Evolutionary conservation across 2,888 invertebrate genomes (phyloP), one percentile per base, ranked within the genome.

Genomic region (Megalurothrips usitatus): DNA sequence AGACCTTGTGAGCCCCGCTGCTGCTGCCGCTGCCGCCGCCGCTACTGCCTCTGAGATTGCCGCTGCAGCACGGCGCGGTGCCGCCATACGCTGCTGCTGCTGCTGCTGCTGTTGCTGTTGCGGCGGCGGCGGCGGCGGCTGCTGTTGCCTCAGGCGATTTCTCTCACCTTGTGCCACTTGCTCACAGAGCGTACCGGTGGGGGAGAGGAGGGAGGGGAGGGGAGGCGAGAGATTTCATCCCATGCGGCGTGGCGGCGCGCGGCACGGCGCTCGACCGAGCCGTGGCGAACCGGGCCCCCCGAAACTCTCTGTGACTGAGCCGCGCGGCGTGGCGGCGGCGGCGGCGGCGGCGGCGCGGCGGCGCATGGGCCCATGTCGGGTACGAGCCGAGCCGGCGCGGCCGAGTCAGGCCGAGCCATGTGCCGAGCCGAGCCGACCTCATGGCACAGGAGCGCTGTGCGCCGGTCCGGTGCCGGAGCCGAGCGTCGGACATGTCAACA

Each of bases 81-180:
- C 58, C 63, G 63, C 63, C 68, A 4, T 19, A 11, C 68, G 68
- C 12, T 23, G 68, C 68, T 23, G 68, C 58, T 23, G 68, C 10
- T 75, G 68, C 58, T 10, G 23, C 68, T 11, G 58, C 19, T 17
- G 58, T 17, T 6, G 19, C 19, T 26, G 68, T 75, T 75, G 68
- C 68, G n/a, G n/a, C 58, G 68, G 68, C 12, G 58, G 58, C 58
- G 26, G 23, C 68, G 1, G 58, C 19, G 11, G 58, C 58, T 6
- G 19, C 19, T 26, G 68, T 75, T 75, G 68, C 68, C 68, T 75
- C 68, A 75, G 68, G 68, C 68, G 68, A 75, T 75, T 75, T 75
- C 68, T 75, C 68, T 75, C 68, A 75, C 68, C 68, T 75, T 75
- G 68, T 75, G 68, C 68, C 68, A 75, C 68, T 75, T 75, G 68